Evolutionary conservation across 2,113 vertebrate genomes (phyloP).

Genomic region (Oreotragus oreotragus): DNA sequence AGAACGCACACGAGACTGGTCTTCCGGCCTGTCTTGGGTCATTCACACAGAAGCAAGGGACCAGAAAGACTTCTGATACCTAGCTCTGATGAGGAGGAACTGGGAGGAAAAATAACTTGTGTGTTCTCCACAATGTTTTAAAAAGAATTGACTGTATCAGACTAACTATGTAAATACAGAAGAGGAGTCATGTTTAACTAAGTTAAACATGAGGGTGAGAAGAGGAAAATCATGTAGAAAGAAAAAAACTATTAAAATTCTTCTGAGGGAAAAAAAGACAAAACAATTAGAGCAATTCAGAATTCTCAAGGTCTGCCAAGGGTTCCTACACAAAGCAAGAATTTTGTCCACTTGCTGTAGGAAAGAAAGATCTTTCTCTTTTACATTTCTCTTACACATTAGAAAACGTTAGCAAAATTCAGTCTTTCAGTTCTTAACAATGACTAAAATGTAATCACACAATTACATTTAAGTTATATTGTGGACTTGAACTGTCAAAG

Average conservation of each 20-base stretch:
- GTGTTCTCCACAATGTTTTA: neutral
- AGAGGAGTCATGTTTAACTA: neutral
- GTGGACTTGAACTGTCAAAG: neutral
- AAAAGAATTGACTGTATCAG: neutral
- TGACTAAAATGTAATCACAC: neutral
- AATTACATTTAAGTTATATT: neutral
- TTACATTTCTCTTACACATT: neutral
- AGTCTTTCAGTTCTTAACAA: neutral
- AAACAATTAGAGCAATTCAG: slow-evolving; percentile 16
- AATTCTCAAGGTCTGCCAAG: slow-evolving; percentile 13
- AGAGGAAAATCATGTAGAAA: neutral
- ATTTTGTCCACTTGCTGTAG: neutral
- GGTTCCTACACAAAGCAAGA: neutral
- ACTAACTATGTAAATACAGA: neutral
- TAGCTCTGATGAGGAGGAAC: neutral
- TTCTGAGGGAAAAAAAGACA: slow-evolving; percentile 10
- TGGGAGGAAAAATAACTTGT: neutral
- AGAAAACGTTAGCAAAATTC: slow-evolving; percentile 32
- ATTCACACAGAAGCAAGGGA: neutral
- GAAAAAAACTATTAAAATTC: neutral
- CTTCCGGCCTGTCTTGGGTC: neutral
- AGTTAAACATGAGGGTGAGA: neutral
- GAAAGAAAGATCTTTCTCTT: slow-evolving; percentile 26
- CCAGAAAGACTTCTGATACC: neutral
- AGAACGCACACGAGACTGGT: neutral